phyloP scores from a whole-genome alignment of 2,888 invertebrate species.

The Tanytarsus gracilentus region DNA sequence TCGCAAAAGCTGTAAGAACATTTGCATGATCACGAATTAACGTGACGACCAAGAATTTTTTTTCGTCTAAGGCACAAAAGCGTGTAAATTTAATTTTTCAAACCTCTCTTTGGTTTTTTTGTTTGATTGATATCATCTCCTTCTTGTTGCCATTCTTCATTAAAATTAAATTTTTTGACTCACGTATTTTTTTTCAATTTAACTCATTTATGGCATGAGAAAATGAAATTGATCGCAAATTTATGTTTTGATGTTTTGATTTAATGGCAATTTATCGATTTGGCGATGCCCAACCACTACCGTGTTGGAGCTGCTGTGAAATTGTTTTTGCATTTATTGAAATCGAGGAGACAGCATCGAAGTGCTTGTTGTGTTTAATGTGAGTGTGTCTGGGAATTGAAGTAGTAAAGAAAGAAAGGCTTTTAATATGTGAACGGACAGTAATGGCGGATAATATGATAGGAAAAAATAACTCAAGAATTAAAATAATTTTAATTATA shows the following conservation, averaged over 20 bases:
- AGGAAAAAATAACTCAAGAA: no score
- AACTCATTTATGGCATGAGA: no score
- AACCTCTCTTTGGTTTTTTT: neutral
- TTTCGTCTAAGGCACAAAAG: constrained; percentile 1
- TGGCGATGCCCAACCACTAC: neutral
- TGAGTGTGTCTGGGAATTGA: no score
- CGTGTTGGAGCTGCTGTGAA: neutral
- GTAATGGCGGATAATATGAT: no score
- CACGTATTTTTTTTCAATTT: neutral
- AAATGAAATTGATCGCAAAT: neutral
- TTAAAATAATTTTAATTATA: no score
- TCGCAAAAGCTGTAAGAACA: no score
- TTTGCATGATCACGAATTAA: neutral
- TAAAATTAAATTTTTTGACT: neutral
- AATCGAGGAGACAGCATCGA: no score
- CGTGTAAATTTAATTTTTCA: constrained; percentile 21
- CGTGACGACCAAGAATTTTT: neutral
- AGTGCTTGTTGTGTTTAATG: no score
- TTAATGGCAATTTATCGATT: constrained; percentile 27
- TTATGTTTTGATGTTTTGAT: constrained; percentile 24
- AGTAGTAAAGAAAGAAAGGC: no score
- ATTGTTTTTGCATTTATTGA: neutral
- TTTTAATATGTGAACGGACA: no score
- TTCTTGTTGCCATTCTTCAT: constrained; percentile 13
- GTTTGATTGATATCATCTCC: constrained; percentile 25